These are phyloP conservation scores for Drosophila ambigua DNA, from an alignment of 1,140 invertebrate species.

Conservation along the genomic window DNA sequence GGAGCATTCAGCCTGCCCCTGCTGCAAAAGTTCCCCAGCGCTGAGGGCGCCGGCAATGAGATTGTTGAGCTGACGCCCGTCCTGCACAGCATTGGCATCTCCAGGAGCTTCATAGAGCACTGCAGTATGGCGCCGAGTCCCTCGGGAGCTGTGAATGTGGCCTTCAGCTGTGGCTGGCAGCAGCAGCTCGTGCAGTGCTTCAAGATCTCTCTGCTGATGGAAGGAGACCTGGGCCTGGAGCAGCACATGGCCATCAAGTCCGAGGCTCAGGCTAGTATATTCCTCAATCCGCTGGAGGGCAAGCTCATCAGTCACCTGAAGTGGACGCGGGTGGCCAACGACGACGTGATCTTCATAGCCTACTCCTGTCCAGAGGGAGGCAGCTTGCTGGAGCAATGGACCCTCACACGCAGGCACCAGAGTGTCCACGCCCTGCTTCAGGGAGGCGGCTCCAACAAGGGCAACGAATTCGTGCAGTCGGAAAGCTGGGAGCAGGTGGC, in stretches of 20 bases:
- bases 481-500: constrained; percentile 85
- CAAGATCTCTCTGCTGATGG: constrained; percentile 75
- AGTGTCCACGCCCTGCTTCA: constrained; percentile 89
- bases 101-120: constrained; percentile 89
- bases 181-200: constrained; percentile 90
- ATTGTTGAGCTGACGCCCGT: constrained; percentile 84
- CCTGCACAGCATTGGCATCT: constrained; percentile 89
- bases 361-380: constrained; percentile 87
- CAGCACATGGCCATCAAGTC: constrained; percentile 86
- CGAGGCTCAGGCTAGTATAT: constrained; percentile 92
- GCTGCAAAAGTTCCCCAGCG: constrained; percentile 30
- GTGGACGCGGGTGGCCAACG: constrained; percentile 92
- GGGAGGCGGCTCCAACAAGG: constrained; percentile 55
- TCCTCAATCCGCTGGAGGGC: constrained; percentile 85
- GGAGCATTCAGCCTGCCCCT: constrained; percentile 87
- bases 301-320: constrained; percentile 88
- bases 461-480: constrained; percentile 85
- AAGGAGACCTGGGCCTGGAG: constrained; percentile 54
- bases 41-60: constrained; percentile 27
- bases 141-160: constrained; percentile 91
- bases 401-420: constrained; percentile 91
- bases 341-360: constrained; percentile 91
- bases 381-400: constrained; percentile 93
- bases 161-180: constrained; percentile 85
- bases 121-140: constrained; percentile 87